Evolutionary conservation across 2,113 vertebrate species (phyloP).

Genomic region (Crotophaga sulcirostris): DNA sequence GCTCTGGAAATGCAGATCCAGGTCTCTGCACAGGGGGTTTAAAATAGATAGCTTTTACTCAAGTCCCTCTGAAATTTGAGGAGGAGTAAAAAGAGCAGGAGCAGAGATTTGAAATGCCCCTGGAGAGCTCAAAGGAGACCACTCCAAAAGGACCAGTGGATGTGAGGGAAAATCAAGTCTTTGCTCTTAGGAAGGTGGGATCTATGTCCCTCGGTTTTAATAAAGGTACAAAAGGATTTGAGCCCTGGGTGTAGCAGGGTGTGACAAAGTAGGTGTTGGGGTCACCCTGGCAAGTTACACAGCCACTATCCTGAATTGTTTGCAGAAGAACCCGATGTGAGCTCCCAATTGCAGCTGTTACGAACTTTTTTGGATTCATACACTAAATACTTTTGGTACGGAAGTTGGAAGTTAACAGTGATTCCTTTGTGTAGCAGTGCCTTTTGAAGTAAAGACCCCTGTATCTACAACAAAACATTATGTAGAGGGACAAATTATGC

Average conservation of each 20-base stretch:
- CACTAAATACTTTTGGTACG: neutral
- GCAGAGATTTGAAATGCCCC: neutral
- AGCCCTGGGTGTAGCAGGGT: rapidly evolving
- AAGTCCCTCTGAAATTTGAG: neutral
- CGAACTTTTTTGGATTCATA: neutral
- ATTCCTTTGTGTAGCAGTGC: neutral
- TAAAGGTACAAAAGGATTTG: neutral
- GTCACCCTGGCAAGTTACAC: rapidly evolving
- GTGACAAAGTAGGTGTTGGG: neutral
- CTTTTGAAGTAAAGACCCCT: neutral
- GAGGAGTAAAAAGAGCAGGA: neutral
- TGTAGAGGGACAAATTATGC: neutral
- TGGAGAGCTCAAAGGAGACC: neutral
- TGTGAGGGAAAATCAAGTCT: neutral
- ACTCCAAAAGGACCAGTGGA: neutral
- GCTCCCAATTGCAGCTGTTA: neutral
- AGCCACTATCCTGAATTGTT: neutral
- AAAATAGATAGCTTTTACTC: neutral
- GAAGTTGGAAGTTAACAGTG: neutral
- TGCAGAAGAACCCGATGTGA: neutral
- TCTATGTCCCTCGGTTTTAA: rapidly evolving
- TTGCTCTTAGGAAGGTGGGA: neutral
- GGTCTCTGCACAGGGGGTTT: neutral
- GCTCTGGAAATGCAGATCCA: neutral
- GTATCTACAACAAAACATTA: neutral